Conservation (phyloP, 2,113 vertebrate genomes). For the Microcebus lehilahytsara region DNA sequence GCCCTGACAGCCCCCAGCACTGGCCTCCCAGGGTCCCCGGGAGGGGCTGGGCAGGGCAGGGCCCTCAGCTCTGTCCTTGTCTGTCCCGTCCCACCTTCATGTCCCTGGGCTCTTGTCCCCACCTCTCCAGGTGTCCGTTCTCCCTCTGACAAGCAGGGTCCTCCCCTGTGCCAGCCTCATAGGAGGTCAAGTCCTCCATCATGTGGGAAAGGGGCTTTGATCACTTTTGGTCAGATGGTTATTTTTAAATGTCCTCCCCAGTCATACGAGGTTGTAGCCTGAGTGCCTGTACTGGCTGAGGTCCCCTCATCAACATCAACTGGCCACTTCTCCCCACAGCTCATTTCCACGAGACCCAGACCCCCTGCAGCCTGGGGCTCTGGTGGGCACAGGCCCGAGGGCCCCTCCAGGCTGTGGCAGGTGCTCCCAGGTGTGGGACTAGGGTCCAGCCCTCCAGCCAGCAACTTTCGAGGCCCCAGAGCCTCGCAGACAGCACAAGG, state of each 20-base stretch:
- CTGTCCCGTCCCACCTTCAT: neutral
- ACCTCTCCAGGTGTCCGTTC: neutral
- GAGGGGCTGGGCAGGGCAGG: neutral
- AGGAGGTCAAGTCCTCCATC: rapidly evolving
- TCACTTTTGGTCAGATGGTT: neutral
- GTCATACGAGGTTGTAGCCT: neutral
- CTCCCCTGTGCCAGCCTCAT: neutral
- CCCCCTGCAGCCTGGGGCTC: neutral
- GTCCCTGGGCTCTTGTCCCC: no score
- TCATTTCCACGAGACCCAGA: neutral
- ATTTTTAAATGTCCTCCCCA: neutral
- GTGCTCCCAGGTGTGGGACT: neutral
- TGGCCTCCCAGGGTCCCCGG: no score
- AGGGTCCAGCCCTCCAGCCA: neutral
- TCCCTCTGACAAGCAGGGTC: neutral
- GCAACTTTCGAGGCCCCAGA: neutral
- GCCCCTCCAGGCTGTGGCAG: neutral
- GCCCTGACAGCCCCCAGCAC: neutral
- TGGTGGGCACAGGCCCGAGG: neutral
- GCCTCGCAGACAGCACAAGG: neutral
- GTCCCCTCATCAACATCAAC: no score
- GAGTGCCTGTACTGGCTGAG: neutral
- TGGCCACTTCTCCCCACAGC: neutral
- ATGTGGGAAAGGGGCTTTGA: neutral
- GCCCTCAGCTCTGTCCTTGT: neutral